Evolutionary conservation across 2,113 vertebrate genomes (phyloP), one percentile per base, ranked within the genome.

Genomic region (Odocoileus hemionus): DNA sequence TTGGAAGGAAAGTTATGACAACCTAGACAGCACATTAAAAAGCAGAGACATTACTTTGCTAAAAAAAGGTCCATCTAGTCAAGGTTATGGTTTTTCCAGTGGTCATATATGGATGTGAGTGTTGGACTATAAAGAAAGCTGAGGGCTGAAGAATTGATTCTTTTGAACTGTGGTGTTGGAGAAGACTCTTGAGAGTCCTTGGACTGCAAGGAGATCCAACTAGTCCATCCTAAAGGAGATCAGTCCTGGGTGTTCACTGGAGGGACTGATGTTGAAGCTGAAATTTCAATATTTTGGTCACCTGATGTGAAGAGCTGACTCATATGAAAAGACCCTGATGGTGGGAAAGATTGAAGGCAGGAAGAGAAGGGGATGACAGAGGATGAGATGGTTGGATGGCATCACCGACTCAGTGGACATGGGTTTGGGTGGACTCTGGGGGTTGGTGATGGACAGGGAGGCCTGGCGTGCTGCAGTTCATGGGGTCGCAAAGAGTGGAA

Each of bases 401-500:
- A 21, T 67, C 33, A 36, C 64, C 1, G 0, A 21, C 64, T 5
- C 17, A 11, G 1, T 70, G 17, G 17, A 70, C 2, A 19, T 70
- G 64, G 11, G 4, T 55, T 55, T 70, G 64, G 17, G 17, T 21
- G 21, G 36, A 70, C 64, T 70, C 64, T 1, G 0, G n/a, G n/a
- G 11, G 19, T 6, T 70, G 17, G n/a, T 70, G 17, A 70, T 70
- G 64, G 8, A 36, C n/a, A 36, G 64, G n/a, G 64, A 70, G 17
- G 17, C 2, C 17, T 70, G 64, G 17, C 0, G 0, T 36, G 17
- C 64, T 70, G 4, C 0, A 0, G 16, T 36, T 70, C 64, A 11
- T 36, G 17, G 4, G 2, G 8, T 36, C 4, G 0, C 64, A 70
- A 36, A 67, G n/a, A 36, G 17, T 36, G 2, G 2, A 4, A 70